phyloP scores from a whole-genome alignment of 2,888 invertebrate species.

The Caenorhabditis parvicauda region DNA sequence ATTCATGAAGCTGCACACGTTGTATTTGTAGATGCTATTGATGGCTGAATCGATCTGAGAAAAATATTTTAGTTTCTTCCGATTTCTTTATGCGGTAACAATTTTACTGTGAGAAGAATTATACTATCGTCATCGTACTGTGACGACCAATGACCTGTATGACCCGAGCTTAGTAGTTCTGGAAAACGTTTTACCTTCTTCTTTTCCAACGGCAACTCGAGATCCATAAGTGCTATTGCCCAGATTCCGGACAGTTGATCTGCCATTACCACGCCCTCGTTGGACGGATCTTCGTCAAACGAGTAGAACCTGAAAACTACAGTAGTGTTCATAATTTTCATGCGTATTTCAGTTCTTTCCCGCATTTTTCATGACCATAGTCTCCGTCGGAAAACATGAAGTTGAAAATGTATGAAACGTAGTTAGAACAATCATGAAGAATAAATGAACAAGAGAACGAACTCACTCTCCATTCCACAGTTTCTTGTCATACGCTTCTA shows the following conservation, averaged over 20 bases:
- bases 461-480: conserved; percentile 44
- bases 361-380: no score
- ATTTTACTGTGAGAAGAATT: no score
- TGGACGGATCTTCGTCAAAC: conserved; percentile 72
- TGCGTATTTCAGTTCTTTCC: no score
- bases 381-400: no score
- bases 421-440: no score
- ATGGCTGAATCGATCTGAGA: conserved; percentile 68
- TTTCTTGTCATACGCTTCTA: conserved; percentile 26
- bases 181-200: conserved; percentile 15
- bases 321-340: not conserved
- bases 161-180: not conserved
- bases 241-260: conserved; percentile 90
- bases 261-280: conserved; percentile 79
- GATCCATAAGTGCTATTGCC: conserved; percentile 69
- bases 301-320: conserved; percentile 67
- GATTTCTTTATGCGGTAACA: not conserved
- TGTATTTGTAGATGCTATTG: conserved; percentile 76
- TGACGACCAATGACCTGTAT: no score
- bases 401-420: no score
- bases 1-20: conserved; percentile 77
- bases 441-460: not conserved
- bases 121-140: no score
- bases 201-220: conserved; percentile 21
- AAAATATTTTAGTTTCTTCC: not conserved